Evolutionary conservation across 2,888 invertebrate species (phyloP), one percentile per base, ranked within the genome.

Genomic region (Leptopilina drosophilae): DNA sequence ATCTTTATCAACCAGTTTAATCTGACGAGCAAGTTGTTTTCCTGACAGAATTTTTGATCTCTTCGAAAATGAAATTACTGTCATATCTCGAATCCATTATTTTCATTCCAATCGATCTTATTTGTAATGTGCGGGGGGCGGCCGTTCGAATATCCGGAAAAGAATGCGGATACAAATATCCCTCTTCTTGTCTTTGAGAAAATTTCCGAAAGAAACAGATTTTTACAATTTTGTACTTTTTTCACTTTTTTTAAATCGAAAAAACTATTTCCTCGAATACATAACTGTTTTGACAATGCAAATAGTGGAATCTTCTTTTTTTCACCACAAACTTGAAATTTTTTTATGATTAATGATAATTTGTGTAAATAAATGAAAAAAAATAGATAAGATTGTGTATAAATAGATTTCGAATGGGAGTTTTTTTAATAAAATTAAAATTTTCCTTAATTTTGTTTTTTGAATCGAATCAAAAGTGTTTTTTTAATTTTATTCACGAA

Each of bases 1-100:
- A 85, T 85, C 85, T 84, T 80, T 82, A 85, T 85, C 84, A 76
- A 83, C 78, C 82, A 80, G 53, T 76, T 69, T 79, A 80, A 82
- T 81, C 80, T 82, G 78, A 78, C 73, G 77, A 59, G 65, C 59
- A 69, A 73, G 73, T 77, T 76, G 73, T 77, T 75, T 77, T 73
- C 76, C 77, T 79, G 80, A 78, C 66, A 62, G 69, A 33, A 67
- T 78, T 81, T 80, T 80, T 82, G 77, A 46, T 15, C n/a, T 15
- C n/a, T 15, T 53, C 14, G 40, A 33, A 5, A 59, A 49, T 75
- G 62, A 78, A 77, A 53, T 33, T 20, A 20, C 20, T 76, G 64
- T 8, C 56, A 73, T 56, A 73, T 73, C n/a, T 40, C 66, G 8
- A 20, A 20, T 20, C 9, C 40, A 42, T 9, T 33, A 33, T 53